Conservation (phyloP, 2,113 vertebrate genomes). For the Puntigrus tetrazona region DNA sequence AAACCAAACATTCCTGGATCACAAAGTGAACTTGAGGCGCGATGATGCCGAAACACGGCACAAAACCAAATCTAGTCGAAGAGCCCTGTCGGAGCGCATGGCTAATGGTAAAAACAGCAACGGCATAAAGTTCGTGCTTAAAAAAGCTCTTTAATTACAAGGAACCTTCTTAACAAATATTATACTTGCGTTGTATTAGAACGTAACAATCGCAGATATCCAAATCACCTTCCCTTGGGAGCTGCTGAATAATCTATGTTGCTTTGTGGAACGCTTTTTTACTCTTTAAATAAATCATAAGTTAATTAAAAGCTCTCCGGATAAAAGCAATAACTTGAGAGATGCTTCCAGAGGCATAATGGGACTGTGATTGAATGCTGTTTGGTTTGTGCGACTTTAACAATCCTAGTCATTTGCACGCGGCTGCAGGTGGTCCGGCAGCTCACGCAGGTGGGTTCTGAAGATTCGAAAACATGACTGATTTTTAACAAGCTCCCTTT, state of each 20-base stretch:
- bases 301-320: constrained; percentile 14
- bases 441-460: neutral
- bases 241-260: neutral
- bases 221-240: neutral
- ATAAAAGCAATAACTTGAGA: constrained; percentile 9
- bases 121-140: neutral
- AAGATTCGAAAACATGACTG: neutral
- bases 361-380: constrained; percentile 5
- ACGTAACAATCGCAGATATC: neutral
- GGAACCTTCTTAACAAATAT: neutral
- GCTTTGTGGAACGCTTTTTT: neutral
- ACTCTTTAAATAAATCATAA: constrained; percentile 20
- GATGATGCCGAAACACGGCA: neutral
- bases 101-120: neutral
- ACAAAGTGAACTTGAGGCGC: neutral
- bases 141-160: neutral
- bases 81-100: neutral
- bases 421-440: constrained; percentile 11
- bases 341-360: constrained; percentile 12
- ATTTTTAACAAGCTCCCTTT: constrained; percentile 14
- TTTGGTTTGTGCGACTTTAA: constrained; percentile 18
- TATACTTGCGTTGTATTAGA: neutral
- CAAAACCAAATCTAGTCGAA: constrained; percentile 4
- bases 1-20: neutral
- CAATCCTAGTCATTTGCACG: constrained; percentile 1